phyloP scores from a whole-genome alignment of 2,113 vertebrate genomes.

The Myocastor coypus region DNA sequence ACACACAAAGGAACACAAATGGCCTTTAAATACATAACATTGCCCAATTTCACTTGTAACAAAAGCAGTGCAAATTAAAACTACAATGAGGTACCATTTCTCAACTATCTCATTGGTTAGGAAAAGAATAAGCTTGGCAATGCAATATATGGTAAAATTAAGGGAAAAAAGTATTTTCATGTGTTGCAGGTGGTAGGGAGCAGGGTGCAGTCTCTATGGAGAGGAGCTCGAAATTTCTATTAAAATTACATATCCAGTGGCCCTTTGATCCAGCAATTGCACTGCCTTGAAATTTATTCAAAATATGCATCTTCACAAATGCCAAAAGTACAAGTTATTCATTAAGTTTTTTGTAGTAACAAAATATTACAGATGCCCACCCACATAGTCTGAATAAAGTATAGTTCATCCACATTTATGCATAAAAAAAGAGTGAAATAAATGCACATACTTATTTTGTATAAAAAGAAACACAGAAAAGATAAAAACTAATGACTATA shows the following conservation, averaged over 20 bases:
- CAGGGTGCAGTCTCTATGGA: not conserved
- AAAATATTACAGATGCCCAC: not conserved
- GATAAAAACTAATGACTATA: not conserved
- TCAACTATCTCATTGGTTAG: not conserved
- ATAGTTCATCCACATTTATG: not conserved
- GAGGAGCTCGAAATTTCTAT: not conserved
- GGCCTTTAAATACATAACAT: not conserved
- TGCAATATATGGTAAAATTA: not conserved
- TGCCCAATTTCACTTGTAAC: not conserved
- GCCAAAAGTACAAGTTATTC: not conserved
- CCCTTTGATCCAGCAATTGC: not conserved
- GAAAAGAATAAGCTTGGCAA: not conserved
- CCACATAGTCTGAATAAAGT: not conserved
- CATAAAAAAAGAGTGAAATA: not conserved
- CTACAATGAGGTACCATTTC: not conserved
- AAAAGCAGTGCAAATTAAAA: slow-evolving; percentile 58
- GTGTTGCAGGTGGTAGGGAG: not conserved
- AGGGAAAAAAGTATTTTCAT: not conserved
- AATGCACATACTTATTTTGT: not conserved
- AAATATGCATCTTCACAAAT: not conserved
- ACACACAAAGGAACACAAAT: not conserved
- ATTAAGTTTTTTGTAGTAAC: not conserved
- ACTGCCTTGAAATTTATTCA: slow-evolving; percentile 22
- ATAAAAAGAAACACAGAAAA: slow-evolving; percentile 14
- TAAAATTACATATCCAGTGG: slow-evolving; percentile 5